These are phyloP conservation scores for Selenia dentaria DNA, from an alignment of 2,888 invertebrate species.

Conservation along the genomic window DNA sequence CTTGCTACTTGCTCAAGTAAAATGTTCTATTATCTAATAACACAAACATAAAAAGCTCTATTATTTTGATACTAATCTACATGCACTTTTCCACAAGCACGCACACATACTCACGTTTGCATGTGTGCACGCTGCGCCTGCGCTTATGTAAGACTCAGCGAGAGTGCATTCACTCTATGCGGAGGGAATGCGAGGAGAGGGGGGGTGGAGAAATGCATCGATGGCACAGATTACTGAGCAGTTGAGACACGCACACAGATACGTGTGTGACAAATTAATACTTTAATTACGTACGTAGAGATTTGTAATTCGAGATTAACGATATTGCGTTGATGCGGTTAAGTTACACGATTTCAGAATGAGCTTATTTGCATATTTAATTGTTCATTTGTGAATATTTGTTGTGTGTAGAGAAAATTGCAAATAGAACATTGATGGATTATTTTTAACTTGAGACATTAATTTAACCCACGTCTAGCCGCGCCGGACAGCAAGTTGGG, in stretches of 20 bases:
- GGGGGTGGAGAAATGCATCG: slow-evolving; percentile 60
- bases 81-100: slow-evolving; percentile 48
- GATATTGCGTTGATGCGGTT: slow-evolving; percentile 15
- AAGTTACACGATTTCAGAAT: slow-evolving; percentile 6
- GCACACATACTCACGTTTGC: slow-evolving; percentile 10
- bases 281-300: slow-evolving; percentile 40
- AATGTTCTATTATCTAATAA: slow-evolving; percentile 24
- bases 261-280: slow-evolving; percentile 40
- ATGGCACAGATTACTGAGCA: too few species aligned
- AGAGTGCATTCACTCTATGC: slow-evolving; percentile 77
- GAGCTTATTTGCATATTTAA: slow-evolving; percentile 18
- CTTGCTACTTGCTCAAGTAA: slow-evolving; percentile 16
- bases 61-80: slow-evolving; percentile 42
- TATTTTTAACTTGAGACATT: too few species aligned
- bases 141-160: slow-evolving; percentile 71
- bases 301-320: slow-evolving; percentile 36
- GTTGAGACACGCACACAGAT: slow-evolving; percentile 50
- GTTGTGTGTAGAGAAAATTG: too few species aligned
- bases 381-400: slow-evolving; percentile 6
- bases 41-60: slow-evolving; percentile 30
- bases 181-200: slow-evolving; percentile 26
- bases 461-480: too few species aligned
- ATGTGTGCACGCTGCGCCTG: slow-evolving; percentile 44
- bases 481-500: too few species aligned
- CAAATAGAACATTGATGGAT: too few species aligned